These are phyloP conservation scores for Lutraria lutraria DNA, from an alignment of 2,888 invertebrate genomes.

Conservation along the genomic window DNA sequence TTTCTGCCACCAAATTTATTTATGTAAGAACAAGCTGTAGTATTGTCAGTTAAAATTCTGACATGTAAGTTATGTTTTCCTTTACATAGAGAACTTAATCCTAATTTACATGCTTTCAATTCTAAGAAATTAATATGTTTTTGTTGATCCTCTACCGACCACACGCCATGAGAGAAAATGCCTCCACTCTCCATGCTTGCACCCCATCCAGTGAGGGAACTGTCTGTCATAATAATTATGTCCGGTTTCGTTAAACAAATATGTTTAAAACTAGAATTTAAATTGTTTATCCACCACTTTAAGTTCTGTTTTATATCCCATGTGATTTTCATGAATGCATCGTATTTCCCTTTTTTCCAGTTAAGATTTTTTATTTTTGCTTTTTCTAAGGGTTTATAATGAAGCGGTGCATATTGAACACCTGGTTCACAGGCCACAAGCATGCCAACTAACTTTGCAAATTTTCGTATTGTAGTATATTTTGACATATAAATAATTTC, in stretches of 20 bases:
- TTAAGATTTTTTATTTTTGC: slow-evolving; percentile 40
- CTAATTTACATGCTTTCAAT: slow-evolving; percentile 48
- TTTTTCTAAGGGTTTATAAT: slow-evolving; percentile 47
- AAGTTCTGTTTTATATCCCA: background rate
- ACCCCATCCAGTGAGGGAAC: background rate
- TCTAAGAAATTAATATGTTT: slow-evolving; percentile 50
- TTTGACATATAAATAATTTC: background rate
- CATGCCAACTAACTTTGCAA: slow-evolving; percentile 53
- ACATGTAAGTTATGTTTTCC: background rate
- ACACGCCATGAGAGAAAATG: background rate
- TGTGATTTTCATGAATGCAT: slow-evolving; percentile 2
- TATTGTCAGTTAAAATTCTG: slow-evolving; percentile 42
- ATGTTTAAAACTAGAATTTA: background rate
- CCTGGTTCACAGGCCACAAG: slow-evolving; percentile 48
- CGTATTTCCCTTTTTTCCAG: background rate
- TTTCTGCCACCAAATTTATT: slow-evolving; percentile 44
- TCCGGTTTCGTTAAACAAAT: background rate
- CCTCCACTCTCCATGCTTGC: background rate
- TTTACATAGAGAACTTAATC: slow-evolving; percentile 35
- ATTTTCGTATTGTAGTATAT: slow-evolving; percentile 30
- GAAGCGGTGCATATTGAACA: slow-evolving; percentile 48
- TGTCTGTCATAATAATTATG: background rate
- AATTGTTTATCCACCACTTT: slow-evolving; percentile 12
- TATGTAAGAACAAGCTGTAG: slow-evolving; percentile 37
- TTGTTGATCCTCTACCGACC: slow-evolving; percentile 32